Percentiles rank a stretch among this genome's conserved stretches.
These are phyloP conservation scores for Perognathus longimembris DNA, from an alignment of 2,113 vertebrate species.

Conservation along the genomic window DNA sequence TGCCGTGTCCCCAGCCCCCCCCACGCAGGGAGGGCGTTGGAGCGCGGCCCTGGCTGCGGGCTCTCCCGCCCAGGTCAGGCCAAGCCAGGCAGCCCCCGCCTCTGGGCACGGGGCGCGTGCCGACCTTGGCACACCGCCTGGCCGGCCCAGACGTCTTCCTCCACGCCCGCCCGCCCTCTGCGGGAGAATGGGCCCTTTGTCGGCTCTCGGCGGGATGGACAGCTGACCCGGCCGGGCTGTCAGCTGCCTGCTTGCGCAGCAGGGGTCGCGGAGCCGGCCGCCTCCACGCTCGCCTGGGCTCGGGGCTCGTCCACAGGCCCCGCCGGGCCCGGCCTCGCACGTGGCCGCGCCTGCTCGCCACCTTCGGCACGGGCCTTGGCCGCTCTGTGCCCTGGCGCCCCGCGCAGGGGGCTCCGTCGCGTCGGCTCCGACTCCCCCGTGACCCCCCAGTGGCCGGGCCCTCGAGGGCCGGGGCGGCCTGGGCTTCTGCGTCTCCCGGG, in stretches of 20 bases:
- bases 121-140: constrained; percentile 73
- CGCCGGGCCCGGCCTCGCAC: not conserved
- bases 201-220: constrained; percentile 60
- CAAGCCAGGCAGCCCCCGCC: constrained; percentile 73
- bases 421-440: no score
- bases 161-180: constrained; percentile 64
- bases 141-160: constrained; percentile 72
- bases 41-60: not conserved
- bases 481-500: not conserved
- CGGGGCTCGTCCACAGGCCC: not conserved
- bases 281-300: not conserved
- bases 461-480: no score
- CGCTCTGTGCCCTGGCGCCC: no score
- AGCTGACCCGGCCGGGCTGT: constrained; percentile 77
- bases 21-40: not conserved
- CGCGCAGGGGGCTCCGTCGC: no score
- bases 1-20: not conserved
- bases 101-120: constrained; percentile 76
- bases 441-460: no score
- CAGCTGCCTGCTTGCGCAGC: constrained; percentile 65
- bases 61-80: not conserved
- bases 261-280: not conserved
- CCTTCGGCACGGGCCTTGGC: no score
- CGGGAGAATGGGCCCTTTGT: constrained; percentile 77
- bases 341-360: no score